phyloP scores from a whole-genome alignment of 2,113 vertebrate species.

The Oenanthe melanoleuca region DNA sequence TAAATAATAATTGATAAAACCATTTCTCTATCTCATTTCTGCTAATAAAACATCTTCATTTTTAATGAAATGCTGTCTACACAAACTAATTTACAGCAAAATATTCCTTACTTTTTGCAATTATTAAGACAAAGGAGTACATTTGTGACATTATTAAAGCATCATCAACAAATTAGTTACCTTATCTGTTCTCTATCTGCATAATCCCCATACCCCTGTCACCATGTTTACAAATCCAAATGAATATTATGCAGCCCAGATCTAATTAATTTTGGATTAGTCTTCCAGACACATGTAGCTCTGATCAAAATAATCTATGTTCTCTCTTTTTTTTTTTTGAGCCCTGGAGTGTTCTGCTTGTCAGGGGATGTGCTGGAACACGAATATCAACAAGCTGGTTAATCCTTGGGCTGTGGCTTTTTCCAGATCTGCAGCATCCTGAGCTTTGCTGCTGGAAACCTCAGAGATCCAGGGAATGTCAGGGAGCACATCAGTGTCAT shows the following conservation, averaged over 20 bases:
- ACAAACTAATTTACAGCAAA: not conserved
- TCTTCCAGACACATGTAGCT: constrained; percentile 56
- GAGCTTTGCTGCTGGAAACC: not conserved
- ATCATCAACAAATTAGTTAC: constrained; percentile 62
- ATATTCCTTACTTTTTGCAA: constrained; percentile 32
- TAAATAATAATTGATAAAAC: not conserved
- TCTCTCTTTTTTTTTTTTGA: constrained; percentile 42
- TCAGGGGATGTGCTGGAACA: constrained; percentile 47
- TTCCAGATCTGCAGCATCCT: not conserved
- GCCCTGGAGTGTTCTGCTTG: constrained; percentile 34
- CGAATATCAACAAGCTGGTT: constrained; percentile 55
- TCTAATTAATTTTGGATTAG: constrained; percentile 76
- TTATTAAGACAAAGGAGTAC: constrained; percentile 42
- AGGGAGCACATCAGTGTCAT: not conserved
- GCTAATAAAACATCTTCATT: not conserved
- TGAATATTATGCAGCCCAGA: constrained; percentile 58
- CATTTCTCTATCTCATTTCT: not conserved
- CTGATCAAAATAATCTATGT: constrained; percentile 71
- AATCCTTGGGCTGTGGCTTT: constrained; percentile 32
- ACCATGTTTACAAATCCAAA: constrained; percentile 68
- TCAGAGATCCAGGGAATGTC: not conserved
- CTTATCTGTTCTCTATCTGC: constrained; percentile 64
- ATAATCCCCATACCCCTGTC: constrained; percentile 50
- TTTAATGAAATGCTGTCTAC: not conserved
- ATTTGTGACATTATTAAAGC: constrained; percentile 59